Percentiles rank a stretch among this genome's conserved stretches.
These are phyloP conservation scores for Pyrrhia umbra DNA, from an alignment of 2,888 invertebrate genomes.

Conservation along the genomic window DNA sequence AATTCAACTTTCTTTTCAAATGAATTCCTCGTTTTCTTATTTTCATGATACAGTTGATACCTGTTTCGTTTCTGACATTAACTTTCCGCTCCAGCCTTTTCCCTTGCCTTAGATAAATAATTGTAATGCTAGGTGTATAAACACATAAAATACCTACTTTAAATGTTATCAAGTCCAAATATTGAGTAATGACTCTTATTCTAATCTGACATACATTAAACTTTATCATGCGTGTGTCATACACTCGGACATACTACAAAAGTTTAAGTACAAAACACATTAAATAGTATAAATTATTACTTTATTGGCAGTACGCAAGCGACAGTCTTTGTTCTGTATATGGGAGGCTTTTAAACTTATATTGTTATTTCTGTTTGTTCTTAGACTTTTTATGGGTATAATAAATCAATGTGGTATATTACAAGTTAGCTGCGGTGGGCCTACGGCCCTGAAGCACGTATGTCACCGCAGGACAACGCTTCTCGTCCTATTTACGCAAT, in stretches of 20 bases:
- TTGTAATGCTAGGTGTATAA: background rate
- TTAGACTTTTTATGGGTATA: conserved; percentile 64
- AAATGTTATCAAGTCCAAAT: conserved; percentile 18
- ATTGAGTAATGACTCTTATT: conserved; percentile 41
- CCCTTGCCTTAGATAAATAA: conserved; percentile 13
- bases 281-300: conserved; percentile 50
- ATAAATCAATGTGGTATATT: conserved; percentile 68
- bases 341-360: conserved; percentile 47
- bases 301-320: conserved; percentile 41
- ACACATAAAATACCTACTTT: background rate
- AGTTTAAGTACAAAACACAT: conserved; percentile 45
- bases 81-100: conserved; percentile 13
- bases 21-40: conserved; percentile 32
- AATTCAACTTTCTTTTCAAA: conserved; percentile 33
- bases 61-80: conserved; percentile 7
- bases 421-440: conserved; percentile 56
- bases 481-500: conserved; percentile 79
- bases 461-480: conserved; percentile 68
- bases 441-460: conserved; percentile 59
- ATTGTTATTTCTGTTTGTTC: conserved; percentile 58
- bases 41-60: conserved; percentile 34
- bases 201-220: conserved; percentile 52
- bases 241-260: conserved; percentile 31
- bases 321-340: conserved; percentile 52
- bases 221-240: conserved; percentile 46